These are phyloP conservation scores for Sepioteuthis lessoniana DNA, from an alignment of 2,888 invertebrate species.

Conservation along the genomic window DNA sequence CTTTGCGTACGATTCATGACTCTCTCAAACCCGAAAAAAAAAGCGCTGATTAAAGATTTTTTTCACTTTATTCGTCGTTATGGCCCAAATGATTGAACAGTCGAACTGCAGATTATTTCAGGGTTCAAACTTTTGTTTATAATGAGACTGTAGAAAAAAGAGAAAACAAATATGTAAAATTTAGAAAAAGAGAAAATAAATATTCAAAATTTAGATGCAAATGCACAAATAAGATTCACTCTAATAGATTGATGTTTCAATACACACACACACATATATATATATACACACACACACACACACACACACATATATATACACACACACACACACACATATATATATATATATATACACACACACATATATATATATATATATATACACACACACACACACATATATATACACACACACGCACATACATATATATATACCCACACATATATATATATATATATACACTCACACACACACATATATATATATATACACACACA, in stretches of 20 bases:
- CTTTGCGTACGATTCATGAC: not conserved
- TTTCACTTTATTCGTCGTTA: not conserved
- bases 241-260: too few relatives aligned
- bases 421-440: not conserved
- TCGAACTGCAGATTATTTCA: not conserved
- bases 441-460: not conserved
- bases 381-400: not conserved
- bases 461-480: not conserved
- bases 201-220: too few relatives aligned
- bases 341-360: not conserved
- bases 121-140: not conserved
- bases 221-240: too few relatives aligned
- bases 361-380: not conserved
- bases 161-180: not conserved
- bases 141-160: not conserved
- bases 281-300: not conserved
- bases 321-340: not conserved
- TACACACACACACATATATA: not conserved
- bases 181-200: too few relatives aligned
- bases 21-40: not conserved
- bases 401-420: not conserved
- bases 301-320: not conserved
- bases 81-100: too few relatives aligned
- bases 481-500: not conserved
- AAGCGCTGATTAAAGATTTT: too few relatives aligned